phyloP scores from a whole-genome alignment of 2,797 vertebrate species.

The Thalassophryne amazonica region DNA sequence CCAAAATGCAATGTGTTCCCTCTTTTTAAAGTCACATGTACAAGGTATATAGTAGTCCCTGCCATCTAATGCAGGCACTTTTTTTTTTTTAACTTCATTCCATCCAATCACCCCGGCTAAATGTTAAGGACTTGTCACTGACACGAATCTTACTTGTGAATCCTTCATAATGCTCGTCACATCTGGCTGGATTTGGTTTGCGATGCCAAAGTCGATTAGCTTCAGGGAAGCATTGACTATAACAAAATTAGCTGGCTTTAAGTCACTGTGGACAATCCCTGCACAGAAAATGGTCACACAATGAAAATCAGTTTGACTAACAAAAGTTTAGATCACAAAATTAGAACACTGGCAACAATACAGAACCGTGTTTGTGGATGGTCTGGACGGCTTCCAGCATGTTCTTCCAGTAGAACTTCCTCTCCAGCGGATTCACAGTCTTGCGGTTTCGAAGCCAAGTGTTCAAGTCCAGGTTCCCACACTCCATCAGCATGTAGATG shows the following conservation, averaged over 20 bases:
- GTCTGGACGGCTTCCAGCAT: conserved; percentile 97
- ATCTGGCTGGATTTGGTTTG: conserved; percentile 96
- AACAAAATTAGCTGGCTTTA: conserved; percentile 97
- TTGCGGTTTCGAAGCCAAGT: conserved; percentile 96
- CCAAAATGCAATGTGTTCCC: no score
- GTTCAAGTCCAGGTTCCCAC: conserved; percentile 95
- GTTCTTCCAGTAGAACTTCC: conserved; percentile 97
- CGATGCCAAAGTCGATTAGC: conserved; percentile 96
- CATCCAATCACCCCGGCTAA: not conserved
- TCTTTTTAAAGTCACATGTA: no score
- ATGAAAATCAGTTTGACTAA: not conserved
- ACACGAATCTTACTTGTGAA: conserved; percentile 81
- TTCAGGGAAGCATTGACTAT: conserved; percentile 96
- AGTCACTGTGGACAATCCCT: conserved; percentile 97
- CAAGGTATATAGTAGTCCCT: no score
- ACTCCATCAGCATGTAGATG: conserved; percentile 98
- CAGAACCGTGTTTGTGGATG: conserved; percentile 91
- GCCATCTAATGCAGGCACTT: no score
- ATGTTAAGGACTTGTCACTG: not conserved
- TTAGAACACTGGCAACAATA: not conserved
- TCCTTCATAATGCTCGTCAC: conserved; percentile 97
- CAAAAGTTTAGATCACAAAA: not conserved
- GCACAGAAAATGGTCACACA: not conserved
- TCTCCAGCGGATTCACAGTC: conserved; percentile 86
- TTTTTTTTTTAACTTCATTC: not conserved